phyloP scores from a whole-genome alignment of 2,113 vertebrate species.

The Rhynchopsitta pachyrhyncha region DNA sequence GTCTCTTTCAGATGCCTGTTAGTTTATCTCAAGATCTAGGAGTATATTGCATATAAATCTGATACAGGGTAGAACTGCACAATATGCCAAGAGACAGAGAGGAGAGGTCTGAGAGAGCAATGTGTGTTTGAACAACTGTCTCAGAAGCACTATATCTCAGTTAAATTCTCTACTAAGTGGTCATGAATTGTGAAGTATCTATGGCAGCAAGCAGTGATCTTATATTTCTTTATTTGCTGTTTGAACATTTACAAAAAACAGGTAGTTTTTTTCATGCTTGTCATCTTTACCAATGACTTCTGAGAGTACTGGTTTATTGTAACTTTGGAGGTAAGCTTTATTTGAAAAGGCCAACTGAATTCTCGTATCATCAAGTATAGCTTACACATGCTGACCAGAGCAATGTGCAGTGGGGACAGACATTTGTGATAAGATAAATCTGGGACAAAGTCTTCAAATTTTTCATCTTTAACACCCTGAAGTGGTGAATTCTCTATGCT shows the following conservation, averaged over 20 bases:
- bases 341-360: background rate
- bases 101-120: background rate
- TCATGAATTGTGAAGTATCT: background rate
- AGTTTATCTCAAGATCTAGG: conserved; percentile 68
- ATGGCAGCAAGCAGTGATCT: background rate
- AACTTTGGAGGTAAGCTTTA: background rate
- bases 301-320: background rate
- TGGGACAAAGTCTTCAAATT: background rate
- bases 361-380: background rate
- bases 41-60: conserved; percentile 61
- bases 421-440: background rate
- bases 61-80: background rate
- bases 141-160: background rate
- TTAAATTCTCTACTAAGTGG: background rate
- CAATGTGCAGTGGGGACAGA: background rate
- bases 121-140: background rate
- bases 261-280: background rate
- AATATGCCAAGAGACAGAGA: background rate
- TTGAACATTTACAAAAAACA: background rate
- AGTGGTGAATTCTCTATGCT: background rate
- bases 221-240: background rate
- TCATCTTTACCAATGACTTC: background rate
- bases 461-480: background rate
- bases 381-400: background rate
- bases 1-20: conserved; percentile 57